These are phyloP conservation scores for Colostygia pectinataria DNA, from an alignment of 2,888 invertebrate genomes.

Conservation along the genomic window DNA sequence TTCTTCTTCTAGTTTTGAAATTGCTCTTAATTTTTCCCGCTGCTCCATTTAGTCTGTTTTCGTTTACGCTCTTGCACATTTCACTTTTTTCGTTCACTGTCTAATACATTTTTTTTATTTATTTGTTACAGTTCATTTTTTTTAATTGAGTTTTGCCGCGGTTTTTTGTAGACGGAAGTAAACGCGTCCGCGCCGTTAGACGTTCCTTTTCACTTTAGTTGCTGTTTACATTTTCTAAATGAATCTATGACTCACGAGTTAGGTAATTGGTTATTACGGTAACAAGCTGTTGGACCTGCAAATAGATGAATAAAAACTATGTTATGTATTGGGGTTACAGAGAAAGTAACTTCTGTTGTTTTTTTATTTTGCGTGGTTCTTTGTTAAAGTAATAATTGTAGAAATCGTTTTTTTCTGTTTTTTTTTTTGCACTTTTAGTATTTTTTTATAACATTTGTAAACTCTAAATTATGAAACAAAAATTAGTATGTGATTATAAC, in stretches of 20 bases:
- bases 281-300: conserved; percentile 29
- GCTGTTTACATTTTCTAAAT: conserved; percentile 42
- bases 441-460: too few species aligned
- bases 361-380: too few species aligned
- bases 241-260: conserved; percentile 32
- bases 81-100: conserved; percentile 46
- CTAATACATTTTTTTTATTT: conserved; percentile 41
- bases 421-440: too few species aligned
- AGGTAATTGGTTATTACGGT: conserved; percentile 34
- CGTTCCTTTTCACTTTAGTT: conserved; percentile 72
- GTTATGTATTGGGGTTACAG: conserved; percentile 21
- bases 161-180: conserved; percentile 65
- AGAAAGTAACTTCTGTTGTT: conserved; percentile 23
- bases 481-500: too few species aligned
- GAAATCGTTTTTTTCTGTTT: too few species aligned
- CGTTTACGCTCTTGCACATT: conserved; percentile 50
- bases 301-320: conserved; percentile 31
- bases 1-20: conserved; percentile 66
- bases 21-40: conserved; percentile 59
- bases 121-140: conserved; percentile 25
- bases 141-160: conserved; percentile 52
- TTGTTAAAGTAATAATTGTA: too few species aligned
- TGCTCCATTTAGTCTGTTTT: conserved; percentile 51
- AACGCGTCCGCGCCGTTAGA: conserved; percentile 44
- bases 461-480: too few species aligned